Percentiles rank a stretch among this genome's conserved stretches.
These are phyloP conservation scores for Drosophila prostipennis DNA, from an alignment of 2,888 invertebrate species.

Conservation along the genomic window DNA sequence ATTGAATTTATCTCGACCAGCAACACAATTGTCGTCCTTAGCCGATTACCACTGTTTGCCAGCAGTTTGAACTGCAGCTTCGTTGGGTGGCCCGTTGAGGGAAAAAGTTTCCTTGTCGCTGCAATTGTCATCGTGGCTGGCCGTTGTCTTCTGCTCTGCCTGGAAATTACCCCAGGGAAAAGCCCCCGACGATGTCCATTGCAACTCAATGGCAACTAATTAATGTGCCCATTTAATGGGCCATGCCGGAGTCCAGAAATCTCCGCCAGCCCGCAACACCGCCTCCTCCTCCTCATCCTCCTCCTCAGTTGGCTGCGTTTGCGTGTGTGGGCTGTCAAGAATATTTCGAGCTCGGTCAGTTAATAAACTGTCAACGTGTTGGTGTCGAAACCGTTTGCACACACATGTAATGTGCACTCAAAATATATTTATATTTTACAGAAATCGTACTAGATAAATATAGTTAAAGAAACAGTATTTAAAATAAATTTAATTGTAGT, in stretches of 20 bases:
- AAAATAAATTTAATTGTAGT: too few relatives aligned
- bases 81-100: constrained; percentile 50
- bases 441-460: background rate
- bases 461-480: too few relatives aligned
- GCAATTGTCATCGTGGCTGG: constrained; percentile 44
- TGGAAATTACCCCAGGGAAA: constrained; percentile 47
- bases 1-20: constrained; percentile 24
- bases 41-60: constrained; percentile 26
- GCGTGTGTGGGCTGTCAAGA: constrained; percentile 66
- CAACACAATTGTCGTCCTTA: constrained; percentile 4
- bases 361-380: constrained; percentile 73
- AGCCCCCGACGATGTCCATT: constrained; percentile 39
- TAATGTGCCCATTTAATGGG: constrained; percentile 72
- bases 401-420: constrained; percentile 16
- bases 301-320: constrained; percentile 28
- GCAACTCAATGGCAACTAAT: constrained; percentile 74
- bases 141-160: constrained; percentile 23
- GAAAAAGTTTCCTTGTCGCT: constrained; percentile 27
- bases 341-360: constrained; percentile 69
- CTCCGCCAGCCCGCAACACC: constrained; percentile 12
- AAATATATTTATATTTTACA: background rate
- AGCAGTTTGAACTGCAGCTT: constrained; percentile 9
- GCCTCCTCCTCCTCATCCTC: background rate
- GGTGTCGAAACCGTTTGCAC: constrained; percentile 33
- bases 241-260: constrained; percentile 48